These are phyloP conservation scores for Phlogophora meticulosa DNA, from an alignment of 2,888 invertebrate genomes.

Conservation along the genomic window DNA sequence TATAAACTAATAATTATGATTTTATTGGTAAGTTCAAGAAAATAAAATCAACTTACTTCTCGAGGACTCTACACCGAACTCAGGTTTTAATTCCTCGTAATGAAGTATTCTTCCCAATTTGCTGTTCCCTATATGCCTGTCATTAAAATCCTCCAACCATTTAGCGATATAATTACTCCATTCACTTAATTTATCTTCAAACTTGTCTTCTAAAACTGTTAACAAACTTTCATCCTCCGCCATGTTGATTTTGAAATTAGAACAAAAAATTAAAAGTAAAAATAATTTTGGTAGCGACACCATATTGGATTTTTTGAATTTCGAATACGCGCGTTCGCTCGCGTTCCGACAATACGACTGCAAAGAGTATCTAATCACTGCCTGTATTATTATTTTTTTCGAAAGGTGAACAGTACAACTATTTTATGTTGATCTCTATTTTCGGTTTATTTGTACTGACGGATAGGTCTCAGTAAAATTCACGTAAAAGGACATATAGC, in stretches of 20 bases:
- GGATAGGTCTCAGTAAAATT: slow-evolving; percentile 10
- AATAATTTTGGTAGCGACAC: slow-evolving; percentile 37
- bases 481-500: too few relatives aligned
- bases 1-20: too few relatives aligned
- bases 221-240: slow-evolving; percentile 54
- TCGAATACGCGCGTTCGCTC: slow-evolving; percentile 67
- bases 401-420: slow-evolving; percentile 13
- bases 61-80: slow-evolving; percentile 55
- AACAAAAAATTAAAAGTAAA: slow-evolving; percentile 47
- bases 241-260: slow-evolving; percentile 32
- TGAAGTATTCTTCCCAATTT: slow-evolving; percentile 77
- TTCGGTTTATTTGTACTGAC: not conserved
- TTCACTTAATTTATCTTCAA: slow-evolving; percentile 74
- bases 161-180: slow-evolving; percentile 66
- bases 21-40: too few relatives aligned
- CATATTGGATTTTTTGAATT: slow-evolving; percentile 69
- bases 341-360: slow-evolving; percentile 70
- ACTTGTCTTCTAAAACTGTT: slow-evolving; percentile 69
- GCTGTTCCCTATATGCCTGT: slow-evolving; percentile 77
- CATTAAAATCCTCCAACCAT: slow-evolving; percentile 80
- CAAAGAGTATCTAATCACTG: not conserved
- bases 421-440: slow-evolving; percentile 8
- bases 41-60: slow-evolving; percentile 71
- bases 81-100: slow-evolving; percentile 80
- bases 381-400: slow-evolving; percentile 21